Conservation (phyloP, 2,888 invertebrate species). For the Hipparchia semele region DNA sequence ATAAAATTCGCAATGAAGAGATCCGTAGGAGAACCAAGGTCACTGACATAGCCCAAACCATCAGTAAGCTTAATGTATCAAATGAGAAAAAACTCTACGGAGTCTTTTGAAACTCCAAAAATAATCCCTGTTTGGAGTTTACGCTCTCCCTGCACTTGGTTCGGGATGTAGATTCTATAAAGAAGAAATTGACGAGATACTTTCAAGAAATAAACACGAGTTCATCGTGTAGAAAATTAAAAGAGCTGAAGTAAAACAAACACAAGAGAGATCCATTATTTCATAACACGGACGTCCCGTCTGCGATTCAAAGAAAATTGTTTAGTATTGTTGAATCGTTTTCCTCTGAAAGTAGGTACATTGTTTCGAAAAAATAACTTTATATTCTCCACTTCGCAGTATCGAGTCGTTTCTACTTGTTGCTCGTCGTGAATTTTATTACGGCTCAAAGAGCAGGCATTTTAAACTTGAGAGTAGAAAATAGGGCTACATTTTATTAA, state of each 20-base stretch:
- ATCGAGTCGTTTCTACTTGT: constrained; percentile 39
- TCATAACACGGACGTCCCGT: not conserved
- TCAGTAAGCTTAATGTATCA: too few species aligned
- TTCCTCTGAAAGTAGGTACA: constrained; percentile 32
- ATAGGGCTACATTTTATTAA: constrained; percentile 28
- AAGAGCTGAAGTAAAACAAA: not conserved
- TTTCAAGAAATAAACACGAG: not conserved
- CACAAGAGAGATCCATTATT: constrained; percentile 3
- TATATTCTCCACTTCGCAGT: constrained; percentile 35
- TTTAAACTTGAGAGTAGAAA: constrained; percentile 24
- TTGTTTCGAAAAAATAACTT: constrained; percentile 38
- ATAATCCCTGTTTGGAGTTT: too few species aligned
- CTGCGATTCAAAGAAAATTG: constrained; percentile 27
- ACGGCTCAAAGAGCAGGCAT: constrained; percentile 23
- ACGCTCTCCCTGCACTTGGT: too few species aligned
- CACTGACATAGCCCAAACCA: too few species aligned
- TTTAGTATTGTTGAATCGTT: constrained; percentile 20
- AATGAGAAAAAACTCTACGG: too few species aligned
- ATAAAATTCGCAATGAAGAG: too few species aligned
- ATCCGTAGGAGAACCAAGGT: too few species aligned
- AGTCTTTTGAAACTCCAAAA: too few species aligned
- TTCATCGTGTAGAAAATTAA: not conserved
- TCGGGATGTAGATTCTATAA: not conserved
- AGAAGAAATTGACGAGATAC: not conserved
- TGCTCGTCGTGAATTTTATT: constrained; percentile 35